phyloP scores from a whole-genome alignment of 2,888 invertebrate species.

The Ectobius pallidus region DNA sequence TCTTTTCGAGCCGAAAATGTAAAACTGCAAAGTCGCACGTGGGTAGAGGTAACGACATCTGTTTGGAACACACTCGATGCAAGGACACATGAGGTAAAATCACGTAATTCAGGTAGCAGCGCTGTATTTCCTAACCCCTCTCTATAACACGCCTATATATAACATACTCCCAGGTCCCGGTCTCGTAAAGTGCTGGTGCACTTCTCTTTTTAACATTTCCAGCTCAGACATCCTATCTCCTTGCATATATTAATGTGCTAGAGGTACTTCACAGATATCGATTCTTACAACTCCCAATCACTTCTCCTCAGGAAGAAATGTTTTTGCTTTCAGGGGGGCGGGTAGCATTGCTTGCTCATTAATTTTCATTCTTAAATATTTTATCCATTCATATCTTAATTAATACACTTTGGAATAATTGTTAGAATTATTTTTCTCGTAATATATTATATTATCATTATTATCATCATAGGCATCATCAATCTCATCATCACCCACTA shows the following conservation, averaged over 20 bases:
- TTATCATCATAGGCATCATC: too few species aligned
- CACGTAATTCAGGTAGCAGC: slow-evolving; percentile 13
- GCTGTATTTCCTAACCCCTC: background rate
- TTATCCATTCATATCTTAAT: too few species aligned
- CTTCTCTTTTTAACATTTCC: slow-evolving; percentile 9
- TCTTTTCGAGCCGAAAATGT: background rate
- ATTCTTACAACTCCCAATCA: background rate
- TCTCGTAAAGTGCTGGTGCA: slow-evolving; percentile 4
- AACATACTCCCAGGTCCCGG: slow-evolving; percentile 12
- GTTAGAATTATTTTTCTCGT: too few species aligned
- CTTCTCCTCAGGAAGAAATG: too few species aligned
- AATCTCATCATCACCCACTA: too few species aligned
- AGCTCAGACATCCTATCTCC: slow-evolving; percentile 13
- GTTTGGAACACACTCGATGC: background rate
- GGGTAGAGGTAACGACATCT: background rate
- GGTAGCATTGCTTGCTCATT: too few species aligned
- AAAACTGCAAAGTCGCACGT: background rate
- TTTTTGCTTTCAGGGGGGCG: too few species aligned
- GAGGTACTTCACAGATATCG: slow-evolving; percentile 17
- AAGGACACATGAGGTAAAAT: background rate
- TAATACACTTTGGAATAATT: too few species aligned
- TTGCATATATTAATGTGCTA: slow-evolving; percentile 26
- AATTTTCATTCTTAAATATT: too few species aligned
- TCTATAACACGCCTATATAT: slow-evolving; percentile 10
- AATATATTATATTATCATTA: too few species aligned